Evolutionary conservation across 2,797 vertebrate genomes (phyloP).

Genomic region (Nothura maculosa): DNA sequence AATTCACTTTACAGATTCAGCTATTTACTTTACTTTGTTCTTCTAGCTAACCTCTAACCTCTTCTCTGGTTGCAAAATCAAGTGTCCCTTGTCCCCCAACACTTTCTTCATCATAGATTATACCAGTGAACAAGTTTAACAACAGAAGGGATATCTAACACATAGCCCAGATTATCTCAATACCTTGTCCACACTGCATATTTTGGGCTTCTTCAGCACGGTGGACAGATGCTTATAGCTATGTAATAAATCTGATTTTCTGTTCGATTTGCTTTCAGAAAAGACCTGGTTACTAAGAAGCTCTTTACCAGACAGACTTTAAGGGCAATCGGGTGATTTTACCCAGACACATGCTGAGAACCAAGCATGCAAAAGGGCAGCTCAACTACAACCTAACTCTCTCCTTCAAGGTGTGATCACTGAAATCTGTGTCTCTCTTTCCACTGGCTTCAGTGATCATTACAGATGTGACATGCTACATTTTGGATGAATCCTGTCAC

Average conservation of each 20-base stretch:
- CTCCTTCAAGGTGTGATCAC: background rate
- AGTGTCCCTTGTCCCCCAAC: background rate
- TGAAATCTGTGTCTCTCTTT: background rate
- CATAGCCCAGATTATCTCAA: background rate
- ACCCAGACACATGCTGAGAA: background rate
- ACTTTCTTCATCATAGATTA: background rate
- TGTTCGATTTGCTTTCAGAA: conserved; percentile 8
- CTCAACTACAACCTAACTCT: background rate
- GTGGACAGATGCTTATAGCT: background rate
- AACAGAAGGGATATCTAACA: background rate
- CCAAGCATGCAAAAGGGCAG: background rate
- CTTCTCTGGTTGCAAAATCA: conserved; percentile 30
- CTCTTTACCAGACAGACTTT: background rate
- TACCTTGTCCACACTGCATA: background rate
- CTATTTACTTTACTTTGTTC: conserved; percentile 39
- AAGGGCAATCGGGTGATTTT: background rate
- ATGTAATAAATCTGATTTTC: conserved; percentile 15
- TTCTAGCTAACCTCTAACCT: background rate
- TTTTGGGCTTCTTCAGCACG: background rate
- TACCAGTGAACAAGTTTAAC: background rate
- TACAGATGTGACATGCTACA: background rate
- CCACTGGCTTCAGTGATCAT: background rate
- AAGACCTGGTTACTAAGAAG: conserved; percentile 21
- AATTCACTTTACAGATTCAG: conserved; percentile 22
- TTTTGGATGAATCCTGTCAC: background rate